These are phyloP conservation scores for Xenotilapia leptura DNA, from an alignment of 2,113 vertebrate genomes.

Conservation along the genomic window DNA sequence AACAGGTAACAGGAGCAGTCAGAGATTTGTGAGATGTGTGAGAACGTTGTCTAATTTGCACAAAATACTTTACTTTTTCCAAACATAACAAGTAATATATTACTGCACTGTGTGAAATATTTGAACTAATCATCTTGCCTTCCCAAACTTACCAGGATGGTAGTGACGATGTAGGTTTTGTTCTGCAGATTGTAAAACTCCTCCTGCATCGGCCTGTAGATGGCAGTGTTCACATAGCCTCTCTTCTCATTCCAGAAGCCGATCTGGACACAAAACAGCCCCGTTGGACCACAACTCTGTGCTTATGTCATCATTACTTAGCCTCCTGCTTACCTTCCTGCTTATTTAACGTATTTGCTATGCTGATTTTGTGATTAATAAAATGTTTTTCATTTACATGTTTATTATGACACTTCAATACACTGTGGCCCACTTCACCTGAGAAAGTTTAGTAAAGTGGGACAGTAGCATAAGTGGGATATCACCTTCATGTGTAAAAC, in stretches of 20 bases:
- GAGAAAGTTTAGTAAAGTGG: background rate
- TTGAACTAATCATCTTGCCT: background rate
- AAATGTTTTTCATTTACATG: background rate
- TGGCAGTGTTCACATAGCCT: constrained; percentile 82
- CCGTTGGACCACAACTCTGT: background rate
- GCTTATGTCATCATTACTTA: background rate
- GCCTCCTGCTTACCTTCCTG: background rate
- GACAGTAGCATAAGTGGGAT: background rate
- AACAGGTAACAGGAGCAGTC: background rate
- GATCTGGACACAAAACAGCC: constrained; percentile 73
- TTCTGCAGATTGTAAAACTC: constrained; percentile 89
- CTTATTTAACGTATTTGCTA: background rate
- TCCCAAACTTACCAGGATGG: constrained; percentile 84
- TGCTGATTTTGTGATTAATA: background rate
- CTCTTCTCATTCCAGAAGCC: constrained; percentile 94
- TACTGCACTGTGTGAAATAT: background rate
- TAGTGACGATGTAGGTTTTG: constrained; percentile 90
- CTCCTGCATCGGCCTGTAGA: constrained; percentile 75
- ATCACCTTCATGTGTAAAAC: background rate
- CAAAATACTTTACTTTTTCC: background rate
- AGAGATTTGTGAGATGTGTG: background rate
- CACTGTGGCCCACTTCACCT: background rate
- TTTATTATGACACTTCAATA: background rate
- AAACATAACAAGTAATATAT: background rate
- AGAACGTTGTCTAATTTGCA: background rate